Conservation (phyloP, 2,797 vertebrate species). For the Geotrypetes seraphini region DNA sequence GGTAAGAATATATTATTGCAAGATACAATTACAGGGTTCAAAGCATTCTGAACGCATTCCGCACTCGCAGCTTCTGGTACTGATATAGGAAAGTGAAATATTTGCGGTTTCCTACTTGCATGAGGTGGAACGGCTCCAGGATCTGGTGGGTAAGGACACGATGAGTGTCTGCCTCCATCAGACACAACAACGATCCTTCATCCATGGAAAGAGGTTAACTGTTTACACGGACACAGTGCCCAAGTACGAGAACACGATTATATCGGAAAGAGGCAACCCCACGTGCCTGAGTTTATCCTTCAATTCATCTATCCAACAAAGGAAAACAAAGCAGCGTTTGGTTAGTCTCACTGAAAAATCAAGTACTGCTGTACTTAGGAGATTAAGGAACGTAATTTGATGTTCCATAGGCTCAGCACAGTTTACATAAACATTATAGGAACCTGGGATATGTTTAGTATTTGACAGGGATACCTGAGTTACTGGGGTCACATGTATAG, state of each 20-base stretch:
- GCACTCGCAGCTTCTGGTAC: slow-evolving; percentile 58
- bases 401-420: too few relatives aligned
- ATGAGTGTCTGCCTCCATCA: slow-evolving; percentile 76
- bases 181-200: slow-evolving; percentile 51
- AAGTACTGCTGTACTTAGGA: not conserved
- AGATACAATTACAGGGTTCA: slow-evolving; percentile 62
- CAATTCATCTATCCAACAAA: slow-evolving; percentile 10
- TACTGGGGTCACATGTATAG: too few relatives aligned
- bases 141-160: slow-evolving; percentile 70
- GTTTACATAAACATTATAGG: too few relatives aligned
- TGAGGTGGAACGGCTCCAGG: slow-evolving; percentile 77
- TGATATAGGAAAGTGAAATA: slow-evolving; percentile 67
- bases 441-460: too few relatives aligned
- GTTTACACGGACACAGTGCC: slow-evolving; percentile 32
- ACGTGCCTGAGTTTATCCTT: slow-evolving; percentile 28
- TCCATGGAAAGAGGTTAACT: slow-evolving; percentile 55
- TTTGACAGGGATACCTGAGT: too few relatives aligned
- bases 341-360: slow-evolving; percentile 11
- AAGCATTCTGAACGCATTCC: slow-evolving; percentile 55
- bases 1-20: slow-evolving; percentile 61
- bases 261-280: slow-evolving; percentile 33
- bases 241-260: slow-evolving; percentile 22
- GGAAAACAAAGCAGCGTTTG: not conserved
- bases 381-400: too few relatives aligned
- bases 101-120: slow-evolving; percentile 75